Evolutionary conservation across 2,888 invertebrate species (phyloP).

Genomic region (Agrochola lychnidis): DNA sequence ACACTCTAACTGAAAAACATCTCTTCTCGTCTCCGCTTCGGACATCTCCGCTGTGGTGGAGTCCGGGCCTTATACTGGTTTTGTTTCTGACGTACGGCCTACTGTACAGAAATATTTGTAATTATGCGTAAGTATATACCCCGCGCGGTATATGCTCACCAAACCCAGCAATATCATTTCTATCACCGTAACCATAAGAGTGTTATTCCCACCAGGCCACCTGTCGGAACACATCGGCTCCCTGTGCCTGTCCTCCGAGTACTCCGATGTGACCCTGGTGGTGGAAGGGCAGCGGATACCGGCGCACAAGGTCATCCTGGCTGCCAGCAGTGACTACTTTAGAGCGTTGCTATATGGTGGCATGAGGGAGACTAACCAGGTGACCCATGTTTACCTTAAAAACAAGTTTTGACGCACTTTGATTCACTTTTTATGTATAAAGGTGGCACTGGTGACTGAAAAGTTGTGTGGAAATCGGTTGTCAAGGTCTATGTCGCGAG

Average conservation of each 20-base stretch:
- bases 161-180: no score
- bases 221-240: slow-evolving; percentile 96
- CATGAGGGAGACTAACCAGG: slow-evolving; percentile 93
- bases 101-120: neutral
- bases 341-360: slow-evolving; percentile 95
- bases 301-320: slow-evolving; percentile 94
- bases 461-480: neutral
- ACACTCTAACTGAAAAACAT: no score
- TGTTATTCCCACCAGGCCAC: slow-evolving; percentile 84
- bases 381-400: slow-evolving; percentile 58
- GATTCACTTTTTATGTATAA: no score
- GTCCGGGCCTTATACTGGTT: no score
- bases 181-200: neutral
- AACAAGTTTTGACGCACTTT: neutral
- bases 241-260: slow-evolving; percentile 96
- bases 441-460: neutral
- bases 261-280: slow-evolving; percentile 96
- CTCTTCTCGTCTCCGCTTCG: no score
- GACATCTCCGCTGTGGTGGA: no score
- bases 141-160: neutral
- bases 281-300: slow-evolving; percentile 93
- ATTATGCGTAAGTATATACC: no score
- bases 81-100: neutral
- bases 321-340: slow-evolving; percentile 99
- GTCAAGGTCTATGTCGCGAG: no score